These are phyloP conservation scores for Stenichneumon culpator DNA, from an alignment of 2,888 invertebrate genomes.

Conservation along the genomic window DNA sequence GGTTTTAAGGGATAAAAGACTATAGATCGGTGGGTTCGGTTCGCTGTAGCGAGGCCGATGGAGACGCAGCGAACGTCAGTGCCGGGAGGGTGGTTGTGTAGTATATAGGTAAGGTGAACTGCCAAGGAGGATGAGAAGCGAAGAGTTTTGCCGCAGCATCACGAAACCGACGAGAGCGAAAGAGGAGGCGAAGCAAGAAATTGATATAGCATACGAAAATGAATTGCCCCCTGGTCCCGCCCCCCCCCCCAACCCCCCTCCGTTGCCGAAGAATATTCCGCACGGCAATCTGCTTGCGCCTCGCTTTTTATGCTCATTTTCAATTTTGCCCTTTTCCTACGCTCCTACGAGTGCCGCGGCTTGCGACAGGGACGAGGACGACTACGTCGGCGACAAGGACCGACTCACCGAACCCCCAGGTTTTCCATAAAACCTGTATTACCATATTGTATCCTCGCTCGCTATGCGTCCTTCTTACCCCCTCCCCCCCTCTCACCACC, in stretches of 20 bases:
- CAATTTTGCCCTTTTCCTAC: constrained; percentile 79
- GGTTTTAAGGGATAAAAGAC: constrained; percentile 85
- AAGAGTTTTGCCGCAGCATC: constrained; percentile 60
- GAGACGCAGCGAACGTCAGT: constrained; percentile 57
- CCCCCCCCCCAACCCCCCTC: constrained; percentile 53
- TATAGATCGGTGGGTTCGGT: constrained; percentile 79
- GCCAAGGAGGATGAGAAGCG: constrained; percentile 65
- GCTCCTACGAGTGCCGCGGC: constrained; percentile 54
- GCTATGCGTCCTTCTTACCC: constrained; percentile 57
- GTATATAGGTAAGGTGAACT: constrained; percentile 68
- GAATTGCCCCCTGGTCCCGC: constrained; percentile 81
- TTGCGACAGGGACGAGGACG: constrained; percentile 36
- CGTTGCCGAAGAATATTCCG: constrained; percentile 83
- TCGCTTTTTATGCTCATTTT: constrained; percentile 84
- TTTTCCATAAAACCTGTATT: constrained; percentile 83
- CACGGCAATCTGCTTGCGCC: constrained; percentile 84
- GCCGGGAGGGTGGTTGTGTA: constrained; percentile 61
- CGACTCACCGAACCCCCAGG: constrained; percentile 74
- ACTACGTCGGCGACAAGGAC: constrained; percentile 36
- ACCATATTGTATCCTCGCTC: constrained; percentile 77
- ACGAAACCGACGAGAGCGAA: constrained; percentile 69
- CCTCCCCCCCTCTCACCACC: constrained; percentile 58
- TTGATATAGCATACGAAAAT: constrained; percentile 85
- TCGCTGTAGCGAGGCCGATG: constrained; percentile 60
- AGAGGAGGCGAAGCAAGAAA: constrained; percentile 84